Percentiles rank a stretch among this genome's conserved stretches.
Evolutionary conservation across 53 echinoderm and acorn worm species (phyloP).

Genomic region (Holothuria scabra): DNA sequence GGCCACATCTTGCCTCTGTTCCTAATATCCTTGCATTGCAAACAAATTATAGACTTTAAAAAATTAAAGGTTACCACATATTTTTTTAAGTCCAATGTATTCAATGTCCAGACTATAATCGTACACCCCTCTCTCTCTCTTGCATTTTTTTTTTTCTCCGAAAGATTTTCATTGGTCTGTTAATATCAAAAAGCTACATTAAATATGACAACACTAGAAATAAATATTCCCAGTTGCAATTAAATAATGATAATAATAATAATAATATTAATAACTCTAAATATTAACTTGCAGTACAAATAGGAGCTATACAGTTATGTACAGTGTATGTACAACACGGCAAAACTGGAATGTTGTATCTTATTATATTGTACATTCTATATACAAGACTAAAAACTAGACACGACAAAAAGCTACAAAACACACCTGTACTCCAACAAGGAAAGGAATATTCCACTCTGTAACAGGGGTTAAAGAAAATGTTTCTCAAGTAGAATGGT

Average conservation of each 20-base stretch:
- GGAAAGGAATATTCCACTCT: too few relatives aligned
- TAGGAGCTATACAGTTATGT: slow-evolving; percentile 35
- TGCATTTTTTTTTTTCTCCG: slow-evolving; percentile 12
- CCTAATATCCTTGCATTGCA: too few relatives aligned
- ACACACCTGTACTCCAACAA: too few relatives aligned
- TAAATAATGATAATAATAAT: slow-evolving; percentile 5
- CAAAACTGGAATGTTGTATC: slow-evolving; percentile 34
- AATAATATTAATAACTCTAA: slow-evolving; percentile 17
- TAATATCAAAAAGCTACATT: slow-evolving; percentile 39
- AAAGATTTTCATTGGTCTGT: slow-evolving; percentile 30
- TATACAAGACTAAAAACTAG: slow-evolving; percentile 4
- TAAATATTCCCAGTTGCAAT: slow-evolving; percentile 16
- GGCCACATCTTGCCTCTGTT: too few relatives aligned
- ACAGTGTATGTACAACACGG: slow-evolving; percentile 42
- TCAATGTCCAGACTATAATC: not conserved
- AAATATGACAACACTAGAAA: slow-evolving; percentile 43
- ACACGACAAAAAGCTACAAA: too few relatives aligned
- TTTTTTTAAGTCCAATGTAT: slow-evolving; percentile 29
- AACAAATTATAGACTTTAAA: not conserved
- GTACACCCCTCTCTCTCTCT: not conserved
- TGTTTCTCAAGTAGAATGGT: too few relatives aligned
- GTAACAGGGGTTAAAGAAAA: too few relatives aligned
- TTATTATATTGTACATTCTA: slow-evolving; percentile 20
- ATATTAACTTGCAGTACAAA: slow-evolving; percentile 27
- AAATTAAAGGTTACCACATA: not conserved